A percentile compares a stretch with the other conserved stretches of the same genome.
These are phyloP conservation scores for Ptychobarbus kaznakovi DNA, from an alignment of 2,797 vertebrate genomes.

Conservation along the genomic window DNA sequence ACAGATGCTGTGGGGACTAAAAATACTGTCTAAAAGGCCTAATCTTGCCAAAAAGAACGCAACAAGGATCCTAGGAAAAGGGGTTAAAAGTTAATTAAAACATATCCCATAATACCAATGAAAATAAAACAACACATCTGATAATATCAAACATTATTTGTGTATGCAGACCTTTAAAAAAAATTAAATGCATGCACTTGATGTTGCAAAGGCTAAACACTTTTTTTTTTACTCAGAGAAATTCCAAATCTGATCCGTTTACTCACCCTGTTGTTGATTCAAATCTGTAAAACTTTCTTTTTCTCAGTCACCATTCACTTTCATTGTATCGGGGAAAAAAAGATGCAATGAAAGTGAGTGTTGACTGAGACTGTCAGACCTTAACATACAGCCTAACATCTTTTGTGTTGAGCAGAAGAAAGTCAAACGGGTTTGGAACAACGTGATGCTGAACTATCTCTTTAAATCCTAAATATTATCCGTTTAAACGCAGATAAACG, in stretches of 20 bases:
- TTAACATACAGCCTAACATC: slow-evolving; percentile 1
- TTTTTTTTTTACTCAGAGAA: background rate
- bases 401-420: slow-evolving; percentile 12
- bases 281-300: background rate
- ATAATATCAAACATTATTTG: background rate
- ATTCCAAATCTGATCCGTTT: background rate
- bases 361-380: slow-evolving; percentile 7
- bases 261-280: slow-evolving; percentile 34
- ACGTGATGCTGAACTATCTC: background rate
- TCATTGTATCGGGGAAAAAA: background rate
- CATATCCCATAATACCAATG: background rate
- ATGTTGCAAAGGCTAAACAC: background rate
- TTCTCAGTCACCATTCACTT: slow-evolving; percentile 18
- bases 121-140: background rate
- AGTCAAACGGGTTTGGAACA: slow-evolving; percentile 14
- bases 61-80: slow-evolving; percentile 31
- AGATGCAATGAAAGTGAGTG: background rate
- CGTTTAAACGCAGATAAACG: slow-evolving; percentile 12
- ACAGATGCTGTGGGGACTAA: slow-evolving; percentile 42
- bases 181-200: background rate
- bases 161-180: background rate
- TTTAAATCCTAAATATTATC: background rate
- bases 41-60: slow-evolving; percentile 34
- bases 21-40: slow-evolving; percentile 29
- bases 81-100: slow-evolving; percentile 45